Base-by-base conservation (phyloP, 2,113 vertebrate species). In the Carassius carassius region DNA sequence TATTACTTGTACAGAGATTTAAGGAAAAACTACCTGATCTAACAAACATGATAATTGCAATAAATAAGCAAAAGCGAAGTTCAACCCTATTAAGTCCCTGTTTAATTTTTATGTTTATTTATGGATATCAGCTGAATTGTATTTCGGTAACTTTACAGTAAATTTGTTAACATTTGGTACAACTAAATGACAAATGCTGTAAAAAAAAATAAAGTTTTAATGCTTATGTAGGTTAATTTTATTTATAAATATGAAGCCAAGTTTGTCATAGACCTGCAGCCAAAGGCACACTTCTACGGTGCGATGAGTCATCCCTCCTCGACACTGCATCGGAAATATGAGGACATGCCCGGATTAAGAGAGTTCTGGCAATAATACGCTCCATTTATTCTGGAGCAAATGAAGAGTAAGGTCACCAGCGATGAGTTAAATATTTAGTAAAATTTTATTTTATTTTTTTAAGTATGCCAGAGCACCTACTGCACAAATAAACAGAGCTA, bases 1-100 rank as follows among this genome's bases (percentile, higher is more conserved):
- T 87, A 58, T 82, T 85, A 67, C 60, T 83, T 83, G 76, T 86
- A 83, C 77, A 82, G 44, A 79, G 65, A 60, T 84, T 81, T 84
- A 56, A 44, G 51, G 19, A 87, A 73, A 51, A 37, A 21, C 17
- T 47, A 44, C 35, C 78, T 10, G 49, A 58, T 78, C 54, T 77
- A 29, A 69, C n/a, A 62, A 62, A 70, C 10, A 70, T 76, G 69
- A 70, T 84, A 29, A 44, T 74, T 11, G 41, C 8, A 44, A 44
- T 44, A 44, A 44, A 44, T 44, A 44, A 44, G 41, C 9, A 44
- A 44, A 10, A 49, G 17, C 6, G n/a, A 23, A 73, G 12, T 73
- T 73, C 41, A 73, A 41, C 11, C 70, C 12, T 47, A 12, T 72
- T 73, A 41, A 41, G 65, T 69, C 7, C 65, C 29, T 5, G 65